Base-by-base conservation (phyloP, 1,140 invertebrate species). In the Drosophila bocqueti region DNA sequence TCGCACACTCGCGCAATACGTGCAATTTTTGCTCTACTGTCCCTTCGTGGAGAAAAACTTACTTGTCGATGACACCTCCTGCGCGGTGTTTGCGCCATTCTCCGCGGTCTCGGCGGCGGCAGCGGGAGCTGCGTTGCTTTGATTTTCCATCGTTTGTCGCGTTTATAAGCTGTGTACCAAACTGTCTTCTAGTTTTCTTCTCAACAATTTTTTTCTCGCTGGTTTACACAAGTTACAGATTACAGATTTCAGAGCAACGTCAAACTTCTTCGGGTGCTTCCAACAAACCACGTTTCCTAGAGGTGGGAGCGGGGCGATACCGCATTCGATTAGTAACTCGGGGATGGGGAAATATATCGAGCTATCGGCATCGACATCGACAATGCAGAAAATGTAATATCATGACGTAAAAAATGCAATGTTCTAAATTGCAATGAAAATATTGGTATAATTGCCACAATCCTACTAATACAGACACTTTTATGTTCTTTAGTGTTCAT, bases 41-140 rank as follows among this genome's bases (percentile, higher is more conserved):
- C 42, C 61, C 21, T 13, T 11, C 42, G 21, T 4, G n/a, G 29
- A 24, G 21, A 24, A 62, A 64, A 68, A 92, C 91, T 92, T 92
- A 92, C 91, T 92, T 92, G 91, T 92, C 79, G 91, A 92, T 58
- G 91, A 92, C 67, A 92, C 91, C 86, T 92, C 91, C 75, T 86
- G 84, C 81, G 84, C 91, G 71, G 91, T 79, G 85, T 67, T 79
- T 69, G 78, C 74, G 68, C 84, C 82, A 69, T 87, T 87, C 73
- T 82, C 83, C 52, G 74, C 81, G 79, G 79, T 40, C 36, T 57
- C 54, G 76, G 82, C 82, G 79, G 79, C 81, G 65, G 84, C 81
- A 81, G 85, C 87, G 63, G 82, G 77, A 76, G 77, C 81, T 89
- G 78, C 82, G 87, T 91, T 92, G 83, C 83, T 91, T 92, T 89